Evolutionary conservation across 2,113 vertebrate genomes (phyloP).

Genomic region (Clarias magur): DNA sequence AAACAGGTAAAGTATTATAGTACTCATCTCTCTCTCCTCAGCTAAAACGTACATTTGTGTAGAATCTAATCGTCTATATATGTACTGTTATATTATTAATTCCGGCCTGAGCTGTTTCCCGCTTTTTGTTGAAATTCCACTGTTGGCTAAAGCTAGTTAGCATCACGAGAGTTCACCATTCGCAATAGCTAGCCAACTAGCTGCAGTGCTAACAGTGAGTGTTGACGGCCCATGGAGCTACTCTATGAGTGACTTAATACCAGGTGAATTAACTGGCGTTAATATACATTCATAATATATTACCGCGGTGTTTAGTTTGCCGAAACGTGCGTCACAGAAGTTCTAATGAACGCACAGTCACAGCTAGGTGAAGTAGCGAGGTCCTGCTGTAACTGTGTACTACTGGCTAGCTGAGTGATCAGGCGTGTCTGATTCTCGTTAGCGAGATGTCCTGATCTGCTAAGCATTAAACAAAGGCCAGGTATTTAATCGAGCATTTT

Average conservation of each 20-base stretch:
- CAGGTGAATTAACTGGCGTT: background rate
- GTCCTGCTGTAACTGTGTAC: background rate
- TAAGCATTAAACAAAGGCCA: slow-evolving; percentile 44
- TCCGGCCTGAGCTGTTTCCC: slow-evolving; percentile 41
- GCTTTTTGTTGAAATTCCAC: slow-evolving; percentile 48
- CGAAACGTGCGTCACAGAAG: background rate
- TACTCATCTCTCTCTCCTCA: background rate
- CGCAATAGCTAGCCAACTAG: slow-evolving; percentile 16
- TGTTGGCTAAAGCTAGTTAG: slow-evolving; percentile 38
- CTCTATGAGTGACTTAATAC: background rate
- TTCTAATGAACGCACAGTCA: background rate
- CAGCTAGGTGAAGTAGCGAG: background rate
- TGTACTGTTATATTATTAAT: background rate
- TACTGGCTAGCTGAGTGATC: slow-evolving; percentile 20
- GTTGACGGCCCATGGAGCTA: background rate
- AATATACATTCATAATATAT: background rate
- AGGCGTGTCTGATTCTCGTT: slow-evolving; percentile 41
- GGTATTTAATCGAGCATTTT: background rate
- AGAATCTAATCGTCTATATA: no score
- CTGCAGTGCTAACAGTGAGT: slow-evolving; percentile 33
- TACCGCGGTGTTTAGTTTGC: background rate
- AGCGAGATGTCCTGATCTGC: slow-evolving; percentile 17
- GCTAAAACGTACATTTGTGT: background rate
- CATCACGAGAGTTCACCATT: slow-evolving; percentile 6
- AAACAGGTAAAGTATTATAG: slow-evolving; percentile 46